Conservation (phyloP, 2,888 invertebrate genomes). For the Drosophila colorata region DNA sequence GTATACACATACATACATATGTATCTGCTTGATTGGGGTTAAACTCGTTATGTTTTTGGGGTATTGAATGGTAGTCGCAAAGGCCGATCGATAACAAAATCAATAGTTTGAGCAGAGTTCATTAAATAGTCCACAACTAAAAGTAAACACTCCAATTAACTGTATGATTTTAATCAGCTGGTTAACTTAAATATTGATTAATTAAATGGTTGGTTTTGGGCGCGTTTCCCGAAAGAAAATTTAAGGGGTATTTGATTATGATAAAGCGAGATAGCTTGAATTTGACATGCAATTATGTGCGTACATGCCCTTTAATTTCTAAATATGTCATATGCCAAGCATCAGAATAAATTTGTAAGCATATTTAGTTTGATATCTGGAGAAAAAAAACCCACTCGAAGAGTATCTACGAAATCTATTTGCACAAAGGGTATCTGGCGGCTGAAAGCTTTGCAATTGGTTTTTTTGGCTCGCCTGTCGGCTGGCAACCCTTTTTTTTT, state of each 20-base stretch:
- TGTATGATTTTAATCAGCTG: neutral
- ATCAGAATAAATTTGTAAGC: too few species aligned
- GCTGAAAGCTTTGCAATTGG: neutral
- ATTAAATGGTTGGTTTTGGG: too few species aligned
- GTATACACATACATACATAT: neutral
- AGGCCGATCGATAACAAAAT: constrained; percentile 23
- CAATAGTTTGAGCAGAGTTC: constrained; percentile 7
- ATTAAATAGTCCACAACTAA: neutral
- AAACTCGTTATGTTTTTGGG: constrained; percentile 7
- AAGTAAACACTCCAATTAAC: neutral
- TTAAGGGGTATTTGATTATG: too few species aligned
- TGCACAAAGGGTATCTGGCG: neutral
- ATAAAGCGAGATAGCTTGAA: too few species aligned
- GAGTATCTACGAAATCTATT: neutral
- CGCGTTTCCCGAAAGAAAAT: too few species aligned
- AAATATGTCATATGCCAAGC: too few species aligned
- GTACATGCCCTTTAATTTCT: too few species aligned
- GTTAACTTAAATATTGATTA: too few species aligned
- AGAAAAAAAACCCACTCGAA: too few species aligned
- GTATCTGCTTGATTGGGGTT: neutral
- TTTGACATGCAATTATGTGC: too few species aligned
- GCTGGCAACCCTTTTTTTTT: constrained; percentile 37
- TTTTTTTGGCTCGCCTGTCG: neutral
- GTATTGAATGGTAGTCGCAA: neutral
- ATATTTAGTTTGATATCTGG: too few species aligned